A percentile compares a stretch with the other conserved stretches of the same genome.
Conservation (phyloP, 92 coral and sea anemone genomes). For the Porites lobata region DNA sequence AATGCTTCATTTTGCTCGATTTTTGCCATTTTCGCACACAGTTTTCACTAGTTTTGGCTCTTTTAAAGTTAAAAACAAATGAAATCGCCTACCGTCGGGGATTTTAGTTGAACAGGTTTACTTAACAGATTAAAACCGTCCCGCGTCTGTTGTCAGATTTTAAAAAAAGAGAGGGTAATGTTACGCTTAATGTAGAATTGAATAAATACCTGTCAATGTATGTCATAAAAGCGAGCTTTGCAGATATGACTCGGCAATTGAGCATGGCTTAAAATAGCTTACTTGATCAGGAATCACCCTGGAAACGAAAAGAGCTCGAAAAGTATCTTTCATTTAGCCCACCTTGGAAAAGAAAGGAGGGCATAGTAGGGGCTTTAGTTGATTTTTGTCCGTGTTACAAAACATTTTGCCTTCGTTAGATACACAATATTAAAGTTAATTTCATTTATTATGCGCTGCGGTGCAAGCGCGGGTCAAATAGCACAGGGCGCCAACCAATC, state of each 20-base stretch:
- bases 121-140: neutral
- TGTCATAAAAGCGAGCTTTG: neutral
- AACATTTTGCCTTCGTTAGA: no score
- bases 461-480: no score
- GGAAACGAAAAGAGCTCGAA: conserved; percentile 1
- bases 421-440: no score
- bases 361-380: no score
- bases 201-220: neutral
- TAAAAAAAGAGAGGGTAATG: neutral
- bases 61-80: neutral
- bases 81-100: neutral
- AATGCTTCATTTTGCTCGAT: no score
- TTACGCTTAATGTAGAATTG: no score
- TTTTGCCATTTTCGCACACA: no score
- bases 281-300: neutral
- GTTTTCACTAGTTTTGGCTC: neutral
- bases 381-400: no score
- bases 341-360: no score
- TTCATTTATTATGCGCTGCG: no score
- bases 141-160: neutral
- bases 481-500: no score
- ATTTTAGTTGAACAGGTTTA: neutral
- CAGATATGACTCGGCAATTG: neutral
- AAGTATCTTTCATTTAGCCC: neutral
- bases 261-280: neutral